A percentile compares a stretch with the other conserved stretches of the same genome.
Conservation (phyloP, 2,888 invertebrate species). For the Nemotelus pantherinus region DNA sequence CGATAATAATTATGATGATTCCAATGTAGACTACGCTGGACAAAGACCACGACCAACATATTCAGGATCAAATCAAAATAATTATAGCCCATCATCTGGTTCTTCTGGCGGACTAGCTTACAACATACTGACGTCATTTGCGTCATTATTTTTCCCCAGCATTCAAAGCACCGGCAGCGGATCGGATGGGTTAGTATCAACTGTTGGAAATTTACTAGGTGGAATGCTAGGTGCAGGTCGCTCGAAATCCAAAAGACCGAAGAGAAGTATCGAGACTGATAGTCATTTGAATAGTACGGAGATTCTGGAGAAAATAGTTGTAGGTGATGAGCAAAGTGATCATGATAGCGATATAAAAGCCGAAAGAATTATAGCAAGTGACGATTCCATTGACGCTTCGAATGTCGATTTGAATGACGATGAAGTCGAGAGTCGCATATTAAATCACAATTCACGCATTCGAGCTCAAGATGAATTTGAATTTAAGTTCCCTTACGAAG, state of each 20-base stretch:
- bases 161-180: slow-evolving; percentile 33
- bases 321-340: too few species aligned
- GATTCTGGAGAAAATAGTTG: too few species aligned
- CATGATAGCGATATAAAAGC: too few species aligned
- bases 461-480: slow-evolving; percentile 15
- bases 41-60: slow-evolving; percentile 36
- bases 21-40: slow-evolving; percentile 39
- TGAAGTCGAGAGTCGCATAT: slow-evolving; percentile 56
- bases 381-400: too few species aligned
- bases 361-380: too few species aligned
- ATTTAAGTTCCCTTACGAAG: slow-evolving; percentile 42
- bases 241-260: slow-evolving; percentile 45
- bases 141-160: slow-evolving; percentile 46
- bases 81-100: slow-evolving; percentile 3
- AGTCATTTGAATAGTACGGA: too few species aligned
- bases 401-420: too few species aligned
- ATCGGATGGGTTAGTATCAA: slow-evolving; percentile 38
- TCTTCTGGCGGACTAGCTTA: not conserved
- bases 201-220: slow-evolving; percentile 52
- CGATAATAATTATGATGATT: slow-evolving; percentile 38
- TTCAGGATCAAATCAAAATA: slow-evolving; percentile 33
- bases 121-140: slow-evolving; percentile 46
- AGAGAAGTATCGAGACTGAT: slow-evolving; percentile 44
- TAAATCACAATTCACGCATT: slow-evolving; percentile 44
- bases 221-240: slow-evolving; percentile 48